Conservation (phyloP, 2,888 invertebrate genomes). For the Stomorhina lunata region DNA sequence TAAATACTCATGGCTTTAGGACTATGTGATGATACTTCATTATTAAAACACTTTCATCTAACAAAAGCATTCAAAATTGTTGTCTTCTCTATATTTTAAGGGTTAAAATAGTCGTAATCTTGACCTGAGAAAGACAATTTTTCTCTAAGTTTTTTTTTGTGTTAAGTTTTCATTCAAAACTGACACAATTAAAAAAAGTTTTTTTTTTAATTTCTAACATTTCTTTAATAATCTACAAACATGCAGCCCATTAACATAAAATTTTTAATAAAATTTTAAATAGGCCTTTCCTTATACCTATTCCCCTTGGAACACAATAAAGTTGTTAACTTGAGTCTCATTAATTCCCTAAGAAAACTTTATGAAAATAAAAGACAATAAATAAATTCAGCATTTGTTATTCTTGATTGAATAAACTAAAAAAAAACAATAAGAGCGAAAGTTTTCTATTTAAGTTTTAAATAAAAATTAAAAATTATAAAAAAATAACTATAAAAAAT, state of each 20-base stretch:
- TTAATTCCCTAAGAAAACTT: background rate
- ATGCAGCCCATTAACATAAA: background rate
- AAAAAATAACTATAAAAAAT: background rate
- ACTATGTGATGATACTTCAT: too few species aligned
- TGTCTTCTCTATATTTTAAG: too few species aligned
- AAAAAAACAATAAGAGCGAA: constrained; percentile 39
- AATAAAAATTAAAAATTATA: background rate
- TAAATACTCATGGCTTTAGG: too few species aligned
- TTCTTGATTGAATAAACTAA: background rate
- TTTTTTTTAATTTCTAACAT: too few species aligned
- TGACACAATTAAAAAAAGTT: too few species aligned
- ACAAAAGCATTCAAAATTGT: too few species aligned
- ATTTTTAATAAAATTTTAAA: background rate
- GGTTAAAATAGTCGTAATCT: too few species aligned
- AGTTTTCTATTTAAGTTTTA: constrained; percentile 16
- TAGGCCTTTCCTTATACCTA: too few species aligned
- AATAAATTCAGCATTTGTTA: background rate
- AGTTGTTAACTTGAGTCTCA: background rate
- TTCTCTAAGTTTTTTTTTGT: too few species aligned
- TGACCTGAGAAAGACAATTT: too few species aligned
- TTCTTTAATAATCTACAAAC: background rate
- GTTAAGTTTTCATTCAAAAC: too few species aligned
- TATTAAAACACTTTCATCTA: too few species aligned
- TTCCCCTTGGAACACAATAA: background rate
- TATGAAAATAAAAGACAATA: background rate